A percentile compares a stretch with the other conserved stretches of the same genome.
Conservation (phyloP, 2,888 invertebrate species). For the Drosophila pseudotakahashii region DNA sequence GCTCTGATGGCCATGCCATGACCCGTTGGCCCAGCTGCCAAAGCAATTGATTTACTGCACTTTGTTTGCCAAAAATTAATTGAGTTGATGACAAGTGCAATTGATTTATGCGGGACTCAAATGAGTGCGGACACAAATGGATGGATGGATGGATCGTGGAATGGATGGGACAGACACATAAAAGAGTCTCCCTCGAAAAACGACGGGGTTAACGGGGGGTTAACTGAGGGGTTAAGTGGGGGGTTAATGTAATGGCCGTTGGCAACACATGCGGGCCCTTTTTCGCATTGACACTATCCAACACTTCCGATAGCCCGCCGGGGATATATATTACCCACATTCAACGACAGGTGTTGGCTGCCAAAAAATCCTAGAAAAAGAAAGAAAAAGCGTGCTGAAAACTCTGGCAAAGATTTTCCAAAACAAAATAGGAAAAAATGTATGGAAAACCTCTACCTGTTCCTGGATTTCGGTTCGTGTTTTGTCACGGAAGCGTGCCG, state of each 20-base stretch:
- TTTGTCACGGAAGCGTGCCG: conserved; percentile 78
- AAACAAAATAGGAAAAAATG: conserved; percentile 8
- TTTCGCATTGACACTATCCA: conserved; percentile 31
- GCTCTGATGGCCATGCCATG: conserved; percentile 50
- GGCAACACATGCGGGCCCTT: conserved; percentile 34
- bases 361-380: background rate
- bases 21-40: conserved; percentile 80
- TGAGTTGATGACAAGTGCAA: conserved; percentile 85
- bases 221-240: no score
- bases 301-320: conserved; percentile 26
- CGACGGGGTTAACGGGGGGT: background rate
- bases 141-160: conserved; percentile 12
- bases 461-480: conserved; percentile 50
- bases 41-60: conserved; percentile 84
- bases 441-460: conserved; percentile 5
- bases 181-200: conserved; percentile 7
- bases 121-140: conserved; percentile 77
- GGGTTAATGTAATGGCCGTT: conserved; percentile 9
- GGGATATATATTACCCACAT: conserved; percentile 6
- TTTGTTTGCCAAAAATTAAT: conserved; percentile 85
- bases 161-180: conserved; percentile 19
- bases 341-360: conserved; percentile 14
- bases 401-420: conserved; percentile 19
- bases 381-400: conserved; percentile 4
- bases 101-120: conserved; percentile 84